A percentile compares a stretch with the other conserved stretches of the same genome.
These are phyloP conservation scores for Amblyjoppa fuscipennis DNA, from an alignment of 2,888 invertebrate genomes.

Conservation along the genomic window DNA sequence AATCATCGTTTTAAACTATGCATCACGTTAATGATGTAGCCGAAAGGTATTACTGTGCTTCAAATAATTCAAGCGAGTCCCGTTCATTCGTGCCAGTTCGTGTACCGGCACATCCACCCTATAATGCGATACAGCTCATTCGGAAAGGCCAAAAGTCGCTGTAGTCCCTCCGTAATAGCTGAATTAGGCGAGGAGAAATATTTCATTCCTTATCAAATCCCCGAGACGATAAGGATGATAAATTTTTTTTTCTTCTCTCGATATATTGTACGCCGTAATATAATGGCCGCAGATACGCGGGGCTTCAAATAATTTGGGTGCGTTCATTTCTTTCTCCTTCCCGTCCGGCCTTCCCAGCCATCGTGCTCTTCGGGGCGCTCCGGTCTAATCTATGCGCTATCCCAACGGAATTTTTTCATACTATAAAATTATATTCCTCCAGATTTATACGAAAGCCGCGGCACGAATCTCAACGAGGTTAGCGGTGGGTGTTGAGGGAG, in stretches of 20 bases:
- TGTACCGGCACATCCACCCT: background rate
- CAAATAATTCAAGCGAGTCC: too few species aligned
- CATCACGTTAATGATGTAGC: too few species aligned
- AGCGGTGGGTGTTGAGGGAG: conserved; percentile 31
- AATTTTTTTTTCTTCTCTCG: conserved; percentile 12
- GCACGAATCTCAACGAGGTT: conserved; percentile 76
- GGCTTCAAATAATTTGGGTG: conserved; percentile 51
- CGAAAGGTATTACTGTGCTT: too few species aligned
- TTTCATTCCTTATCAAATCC: conserved; percentile 7
- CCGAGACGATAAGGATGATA: conserved; percentile 3
- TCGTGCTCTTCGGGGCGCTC: conserved; percentile 37
- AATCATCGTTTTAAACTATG: background rate
- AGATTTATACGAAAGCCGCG: conserved; percentile 77
- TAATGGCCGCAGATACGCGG: conserved; percentile 20
- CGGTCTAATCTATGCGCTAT: conserved; percentile 66
- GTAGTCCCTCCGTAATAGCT: background rate
- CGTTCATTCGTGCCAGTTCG: background rate
- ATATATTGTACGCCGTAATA: conserved; percentile 7
- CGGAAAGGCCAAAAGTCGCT: background rate
- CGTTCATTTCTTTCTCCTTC: conserved; percentile 12
- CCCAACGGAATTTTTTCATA: conserved; percentile 76
- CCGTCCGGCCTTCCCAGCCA: background rate
- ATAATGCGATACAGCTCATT: background rate
- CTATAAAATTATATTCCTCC: conserved; percentile 78
- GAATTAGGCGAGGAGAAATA: background rate